Base-by-base conservation (phyloP, 2,888 invertebrate species). In the Amblyjoppa proteus region DNA sequence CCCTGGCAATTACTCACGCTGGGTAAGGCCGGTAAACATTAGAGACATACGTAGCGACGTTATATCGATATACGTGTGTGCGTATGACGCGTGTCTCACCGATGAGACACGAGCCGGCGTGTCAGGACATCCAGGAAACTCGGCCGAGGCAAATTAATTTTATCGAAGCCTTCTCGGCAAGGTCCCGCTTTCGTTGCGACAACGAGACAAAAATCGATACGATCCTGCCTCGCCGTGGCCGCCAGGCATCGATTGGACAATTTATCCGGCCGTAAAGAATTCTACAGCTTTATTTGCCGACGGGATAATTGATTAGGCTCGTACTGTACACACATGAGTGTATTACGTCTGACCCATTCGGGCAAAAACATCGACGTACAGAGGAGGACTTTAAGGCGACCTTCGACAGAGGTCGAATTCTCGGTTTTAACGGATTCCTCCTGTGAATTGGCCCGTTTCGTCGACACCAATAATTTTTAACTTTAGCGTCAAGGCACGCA, bases 21-120 rank as follows among this genome's bases (percentile, higher is more conserved):
- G 83, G 79, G 83, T 71, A 83, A 76, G 82, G 82, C 58, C 56
- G 70, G 85, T 71, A 85, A 83, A 85, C 83, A 85, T 79, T 58
- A n/a, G 13, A n/a, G 13, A 71, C 66, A 31, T 11, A 25, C 45
- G 9, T 41, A 75, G 13, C 34, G 2, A 61, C 28, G n/a, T 11
- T 31, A 49, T 41, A 81, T n/a, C 49, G 49, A 28, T 11, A 49
- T 28, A 38, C 13, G 31, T 58, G 11, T 68, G 34, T 64, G 70
- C 9, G 61, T 38, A 56, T 64, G 41, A 53, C 58, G 31, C 45
- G 41, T 25, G 69, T 20, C 70, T 34, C 25, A 9, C n/a, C 61
- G 73, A 53, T 34, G 77, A 78, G 58, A 78, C 51, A 20, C 25
- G 20, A 49, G 53, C 34, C n/a, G 64, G 79, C 71, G 56, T 20